Percentiles rank a stretch among this genome's conserved stretches.
Conservation (phyloP, 2,113 vertebrate species). For the Pitta sordida region DNA sequence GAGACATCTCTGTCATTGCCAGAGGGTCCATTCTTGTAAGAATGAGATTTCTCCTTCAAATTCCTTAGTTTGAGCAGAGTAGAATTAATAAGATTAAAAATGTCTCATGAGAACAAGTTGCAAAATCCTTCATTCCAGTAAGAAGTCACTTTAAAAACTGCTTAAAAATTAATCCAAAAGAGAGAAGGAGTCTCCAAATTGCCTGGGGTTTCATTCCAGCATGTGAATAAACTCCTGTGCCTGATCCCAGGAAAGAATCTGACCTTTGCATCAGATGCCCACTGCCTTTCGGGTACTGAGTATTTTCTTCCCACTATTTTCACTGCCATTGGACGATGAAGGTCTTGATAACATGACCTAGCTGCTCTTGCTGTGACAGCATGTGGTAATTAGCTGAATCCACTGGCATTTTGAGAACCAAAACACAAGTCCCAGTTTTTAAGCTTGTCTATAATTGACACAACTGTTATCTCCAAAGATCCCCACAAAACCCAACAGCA, state of each 20-base stretch:
- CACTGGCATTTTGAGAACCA: background rate
- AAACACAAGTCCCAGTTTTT: background rate
- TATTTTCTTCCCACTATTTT: background rate
- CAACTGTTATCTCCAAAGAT: background rate
- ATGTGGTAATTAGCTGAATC: constrained; percentile 73
- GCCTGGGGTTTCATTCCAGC: background rate
- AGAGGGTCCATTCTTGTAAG: background rate
- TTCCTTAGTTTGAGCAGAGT: background rate
- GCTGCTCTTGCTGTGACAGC: constrained; percentile 69
- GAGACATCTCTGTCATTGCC: fast-evolving
- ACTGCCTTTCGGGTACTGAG: background rate
- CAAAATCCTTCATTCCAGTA: background rate
- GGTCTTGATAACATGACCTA: constrained; percentile 69
- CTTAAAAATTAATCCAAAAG: background rate
- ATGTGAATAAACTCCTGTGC: background rate
- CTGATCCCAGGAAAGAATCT: background rate
- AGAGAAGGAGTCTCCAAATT: background rate
- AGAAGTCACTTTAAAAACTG: background rate
- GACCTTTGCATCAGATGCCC: background rate
- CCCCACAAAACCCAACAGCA: background rate
- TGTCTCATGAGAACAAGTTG: fast-evolving
- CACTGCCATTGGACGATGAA: background rate
- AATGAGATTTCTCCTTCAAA: background rate
- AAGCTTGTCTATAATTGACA: background rate
- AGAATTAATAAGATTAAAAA: background rate